phyloP scores from a whole-genome alignment of 1,140 invertebrate species.

The Trichogramma pretiosum region DNA sequence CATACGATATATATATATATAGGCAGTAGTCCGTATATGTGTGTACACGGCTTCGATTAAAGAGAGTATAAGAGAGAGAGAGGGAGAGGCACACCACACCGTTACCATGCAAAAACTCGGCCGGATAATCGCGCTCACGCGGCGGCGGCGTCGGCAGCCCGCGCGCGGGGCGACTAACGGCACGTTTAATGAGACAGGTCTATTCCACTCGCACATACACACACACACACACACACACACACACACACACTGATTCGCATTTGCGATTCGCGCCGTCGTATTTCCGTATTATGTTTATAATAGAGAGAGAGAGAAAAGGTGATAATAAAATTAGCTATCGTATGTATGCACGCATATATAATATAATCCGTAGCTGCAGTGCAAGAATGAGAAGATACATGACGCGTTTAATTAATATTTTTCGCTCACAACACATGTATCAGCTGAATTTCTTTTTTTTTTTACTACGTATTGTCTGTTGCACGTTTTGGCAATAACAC shows the following conservation, averaged over 20 bases:
- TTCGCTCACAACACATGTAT: too few relatives aligned
- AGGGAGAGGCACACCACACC: too few relatives aligned
- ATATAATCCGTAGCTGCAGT: too few relatives aligned
- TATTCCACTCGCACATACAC: slow-evolving; percentile 15
- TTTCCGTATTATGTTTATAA: slow-evolving; percentile 9
- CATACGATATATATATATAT: slow-evolving; percentile 2
- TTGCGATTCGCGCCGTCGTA: slow-evolving; percentile 7
- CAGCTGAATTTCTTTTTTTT: too few relatives aligned
- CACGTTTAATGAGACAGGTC: slow-evolving; percentile 13
- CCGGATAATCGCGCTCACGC: slow-evolving; percentile 6
- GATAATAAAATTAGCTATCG: slow-evolving; percentile 23
- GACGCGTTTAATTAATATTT: too few relatives aligned
- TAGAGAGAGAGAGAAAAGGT: slow-evolving; percentile 4
- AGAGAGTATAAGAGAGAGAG: too few relatives aligned
- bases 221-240: slow-evolving; percentile 9
- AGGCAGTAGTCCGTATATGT: background rate
- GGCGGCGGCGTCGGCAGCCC: background rate
- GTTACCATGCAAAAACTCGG: slow-evolving; percentile 15
- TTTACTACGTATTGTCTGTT: too few relatives aligned
- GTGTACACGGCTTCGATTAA: too few relatives aligned
- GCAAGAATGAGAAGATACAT: too few relatives aligned
- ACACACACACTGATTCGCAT: slow-evolving; percentile 14
- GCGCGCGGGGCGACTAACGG: slow-evolving; percentile 5
- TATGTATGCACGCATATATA: background rate
- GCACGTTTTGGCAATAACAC: too few relatives aligned